Evolutionary conservation across 2,888 invertebrate species (phyloP).

Genomic region (Tolmerus cingulatus): DNA sequence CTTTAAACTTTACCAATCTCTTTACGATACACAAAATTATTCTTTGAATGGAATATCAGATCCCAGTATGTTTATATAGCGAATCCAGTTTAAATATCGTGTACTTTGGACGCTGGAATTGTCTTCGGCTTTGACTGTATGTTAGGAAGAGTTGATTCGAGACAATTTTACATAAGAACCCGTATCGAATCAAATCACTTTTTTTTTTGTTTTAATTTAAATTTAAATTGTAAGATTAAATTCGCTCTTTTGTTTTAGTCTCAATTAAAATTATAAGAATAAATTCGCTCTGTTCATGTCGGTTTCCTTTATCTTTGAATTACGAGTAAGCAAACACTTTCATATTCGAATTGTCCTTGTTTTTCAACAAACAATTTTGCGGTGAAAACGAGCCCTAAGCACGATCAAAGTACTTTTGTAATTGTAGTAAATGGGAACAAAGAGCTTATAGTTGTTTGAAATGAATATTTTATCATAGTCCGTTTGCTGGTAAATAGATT

Average conservation of each 20-base stretch:
- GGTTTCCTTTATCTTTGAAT: not conserved
- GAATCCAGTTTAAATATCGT: too few species aligned
- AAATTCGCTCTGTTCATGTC: not conserved
- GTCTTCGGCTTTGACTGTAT: too few species aligned
- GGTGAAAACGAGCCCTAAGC: not conserved
- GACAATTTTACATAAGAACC: too few species aligned
- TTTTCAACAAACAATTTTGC: not conserved
- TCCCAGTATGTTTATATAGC: too few species aligned
- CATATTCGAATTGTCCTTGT: not conserved
- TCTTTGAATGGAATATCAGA: not conserved
- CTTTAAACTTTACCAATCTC: too few species aligned
- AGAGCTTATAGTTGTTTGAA: not conserved
- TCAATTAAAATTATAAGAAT: too few species aligned
- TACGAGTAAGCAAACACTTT: not conserved
- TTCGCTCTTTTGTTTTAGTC: too few species aligned
- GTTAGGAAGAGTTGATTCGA: too few species aligned
- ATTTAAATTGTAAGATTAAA: too few species aligned
- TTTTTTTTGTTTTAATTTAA: too few species aligned
- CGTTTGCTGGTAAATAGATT: not conserved
- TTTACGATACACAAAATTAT: not conserved
- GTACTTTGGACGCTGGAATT: too few species aligned
- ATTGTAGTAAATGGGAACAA: not conserved
- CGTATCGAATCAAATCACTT: too few species aligned
- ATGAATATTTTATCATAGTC: not conserved
- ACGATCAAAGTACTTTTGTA: not conserved